These are phyloP conservation scores for Halocaridina rubra DNA, from an alignment of 2,888 invertebrate species.

Conservation along the genomic window DNA sequence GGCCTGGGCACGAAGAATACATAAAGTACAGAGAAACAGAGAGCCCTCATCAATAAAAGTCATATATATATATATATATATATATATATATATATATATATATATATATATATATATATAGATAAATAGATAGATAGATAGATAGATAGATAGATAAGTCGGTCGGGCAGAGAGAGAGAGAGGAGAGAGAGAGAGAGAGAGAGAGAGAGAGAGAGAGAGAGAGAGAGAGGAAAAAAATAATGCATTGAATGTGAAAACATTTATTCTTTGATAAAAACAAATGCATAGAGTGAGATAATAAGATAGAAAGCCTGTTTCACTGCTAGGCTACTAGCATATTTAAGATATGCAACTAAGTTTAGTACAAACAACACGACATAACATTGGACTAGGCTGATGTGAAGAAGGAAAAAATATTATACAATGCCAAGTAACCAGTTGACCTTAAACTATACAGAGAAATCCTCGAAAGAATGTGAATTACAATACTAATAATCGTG, in stretches of 20 bases:
- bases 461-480: neutral
- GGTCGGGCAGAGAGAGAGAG: neutral
- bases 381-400: constrained; percentile 16
- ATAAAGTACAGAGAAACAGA: neutral
- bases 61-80: neutral
- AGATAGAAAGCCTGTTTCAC: constrained; percentile 19
- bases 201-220: neutral
- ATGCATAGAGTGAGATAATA: constrained; percentile 42
- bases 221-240: too few species aligned
- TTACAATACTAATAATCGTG: neutral
- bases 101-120: neutral
- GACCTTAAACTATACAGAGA: constrained; percentile 23
- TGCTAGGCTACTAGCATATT: constrained; percentile 26
- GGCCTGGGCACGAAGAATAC: neutral
- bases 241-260: constrained; percentile 24
- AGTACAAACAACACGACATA: constrained; percentile 25
- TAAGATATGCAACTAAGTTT: constrained; percentile 6
- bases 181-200: neutral
- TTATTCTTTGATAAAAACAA: constrained; percentile 51
- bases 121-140: neutral
- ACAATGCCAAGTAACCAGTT: constrained; percentile 34
- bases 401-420: neutral
- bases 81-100: neutral
- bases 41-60: neutral
- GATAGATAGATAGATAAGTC: neutral